Conservation (phyloP, 2,888 invertebrate genomes). For the Nomada fabriciana region DNA sequence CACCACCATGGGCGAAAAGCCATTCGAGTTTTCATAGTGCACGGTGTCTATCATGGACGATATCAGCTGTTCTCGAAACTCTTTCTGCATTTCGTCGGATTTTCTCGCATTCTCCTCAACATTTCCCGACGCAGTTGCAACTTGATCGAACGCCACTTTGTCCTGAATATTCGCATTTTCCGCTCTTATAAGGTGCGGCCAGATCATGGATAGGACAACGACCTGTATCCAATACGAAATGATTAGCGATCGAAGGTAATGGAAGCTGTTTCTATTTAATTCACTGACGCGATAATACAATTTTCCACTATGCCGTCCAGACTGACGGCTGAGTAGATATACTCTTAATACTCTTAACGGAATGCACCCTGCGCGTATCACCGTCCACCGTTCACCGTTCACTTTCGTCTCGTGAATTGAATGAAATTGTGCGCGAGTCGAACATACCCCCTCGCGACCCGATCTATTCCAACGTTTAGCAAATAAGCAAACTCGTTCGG, state of each 20-base stretch:
- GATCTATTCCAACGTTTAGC: too few relatives aligned
- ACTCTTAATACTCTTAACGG: too few relatives aligned
- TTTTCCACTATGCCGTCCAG: too few relatives aligned
- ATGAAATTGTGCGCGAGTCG: too few relatives aligned
- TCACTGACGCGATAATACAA: too few relatives aligned
- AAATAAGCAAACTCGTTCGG: not conserved
- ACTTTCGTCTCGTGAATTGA: too few relatives aligned
- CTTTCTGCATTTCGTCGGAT: slow-evolving; percentile 6
- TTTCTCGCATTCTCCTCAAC: slow-evolving; percentile 31
- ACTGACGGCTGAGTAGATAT: too few relatives aligned
- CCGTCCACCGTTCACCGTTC: too few relatives aligned
- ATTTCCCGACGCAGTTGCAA: slow-evolving; percentile 77
- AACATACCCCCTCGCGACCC: too few relatives aligned
- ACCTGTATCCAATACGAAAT: slow-evolving; percentile 71
- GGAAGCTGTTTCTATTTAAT: not conserved
- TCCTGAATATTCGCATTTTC: slow-evolving; percentile 62
- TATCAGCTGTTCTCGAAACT: slow-evolving; percentile 36
- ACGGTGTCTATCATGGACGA: slow-evolving; percentile 56
- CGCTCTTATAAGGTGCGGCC: slow-evolving; percentile 72
- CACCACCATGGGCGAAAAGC: slow-evolving; percentile 77
- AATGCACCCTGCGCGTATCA: not conserved
- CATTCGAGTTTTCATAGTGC: slow-evolving; percentile 80
- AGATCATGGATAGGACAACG: slow-evolving; percentile 76
- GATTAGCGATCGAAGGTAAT: slow-evolving; percentile 9
- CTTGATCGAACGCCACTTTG: slow-evolving; percentile 74